phyloP scores from a whole-genome alignment of 2,797 vertebrate genomes.

The Anas flavirostris region DNA sequence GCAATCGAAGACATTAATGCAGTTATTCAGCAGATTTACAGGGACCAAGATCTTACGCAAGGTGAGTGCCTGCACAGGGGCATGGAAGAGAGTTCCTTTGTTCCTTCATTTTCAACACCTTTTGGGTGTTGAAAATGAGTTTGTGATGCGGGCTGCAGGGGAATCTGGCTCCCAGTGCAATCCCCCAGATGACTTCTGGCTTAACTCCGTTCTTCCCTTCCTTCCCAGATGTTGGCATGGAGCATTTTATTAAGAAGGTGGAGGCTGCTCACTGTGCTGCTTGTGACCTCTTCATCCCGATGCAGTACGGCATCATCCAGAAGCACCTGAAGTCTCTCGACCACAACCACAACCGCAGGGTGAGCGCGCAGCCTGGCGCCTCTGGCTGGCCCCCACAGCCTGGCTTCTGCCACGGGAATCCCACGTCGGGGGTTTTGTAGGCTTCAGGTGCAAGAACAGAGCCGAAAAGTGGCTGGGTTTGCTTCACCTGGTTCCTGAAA shows the following conservation, averaged over 20 bases:
- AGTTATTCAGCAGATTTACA: constrained; percentile 90
- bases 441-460: fast-evolving
- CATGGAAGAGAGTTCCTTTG: too few species aligned
- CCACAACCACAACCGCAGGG: constrained; percentile 94
- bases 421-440: neutral
- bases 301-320: constrained; percentile 91
- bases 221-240: constrained; percentile 88
- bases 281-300: constrained; percentile 94
- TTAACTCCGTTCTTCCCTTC: fast-evolving
- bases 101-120: too few species aligned
- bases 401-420: neutral
- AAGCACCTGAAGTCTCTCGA: constrained; percentile 91
- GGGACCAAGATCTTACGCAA: constrained; percentile 91
- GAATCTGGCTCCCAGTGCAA: fast-evolving
- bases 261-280: constrained; percentile 94
- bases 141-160: neutral
- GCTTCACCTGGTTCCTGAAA: neutral
- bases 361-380: constrained; percentile 58
- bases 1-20: constrained; percentile 87
- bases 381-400: neutral
- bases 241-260: constrained; percentile 94
- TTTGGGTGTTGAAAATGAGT: neutral
- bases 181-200: fast-evolving
- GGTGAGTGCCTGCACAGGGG: constrained; percentile 69
- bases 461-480: fast-evolving